Evolutionary conservation across 1,140 invertebrate genomes (phyloP), one percentile per base, ranked within the genome.

Genomic region (Lordiphosa mommai): DNA sequence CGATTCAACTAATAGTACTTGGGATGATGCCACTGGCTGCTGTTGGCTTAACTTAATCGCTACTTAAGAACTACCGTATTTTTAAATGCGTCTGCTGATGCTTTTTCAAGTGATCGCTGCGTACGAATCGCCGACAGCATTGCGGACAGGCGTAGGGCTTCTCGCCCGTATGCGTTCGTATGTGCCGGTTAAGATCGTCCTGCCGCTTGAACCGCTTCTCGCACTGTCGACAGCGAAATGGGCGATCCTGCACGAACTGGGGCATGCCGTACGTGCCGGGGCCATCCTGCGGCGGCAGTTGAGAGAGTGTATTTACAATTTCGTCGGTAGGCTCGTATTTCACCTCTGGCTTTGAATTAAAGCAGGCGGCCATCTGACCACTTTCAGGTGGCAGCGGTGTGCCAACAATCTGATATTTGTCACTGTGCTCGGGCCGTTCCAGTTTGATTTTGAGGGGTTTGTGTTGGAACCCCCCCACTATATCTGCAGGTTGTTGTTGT

Each of bases 91-190:
- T 95, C 72, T 95, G 95, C 16, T 94, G 90, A 87, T 97, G 95
- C 87, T 96, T 96, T 3, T 93, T 93, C 6, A 96, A 89, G 86
- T 97, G 95, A 88, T 97, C 95, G 12, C 95, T 96, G 8, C 95
- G 90, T 89, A 94, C 94, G 77, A 97, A 97, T 6, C 93, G 89
- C 72, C 96, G 96, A 7, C 90, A 90, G 73, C 95, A 96, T 5
- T 92, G 90, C 0, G 89, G 89, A 77, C 95, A 96, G 3, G 91
- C 90, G 86, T 95, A 96, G 2, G 94, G 91, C 79, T 96, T 96
- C 63, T 96, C 94, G 93, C 57, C 96, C 2, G 92, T 93, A 73
- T 96, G 95, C 0, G 95, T 95, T 70, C 95, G 95, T 27, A 94
- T 90, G 82, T 97, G 95, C 79, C 96, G 96, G 2, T 93, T 93